phyloP scores from a whole-genome alignment of 2,888 invertebrate species.

The Girardia tigrina region DNA sequence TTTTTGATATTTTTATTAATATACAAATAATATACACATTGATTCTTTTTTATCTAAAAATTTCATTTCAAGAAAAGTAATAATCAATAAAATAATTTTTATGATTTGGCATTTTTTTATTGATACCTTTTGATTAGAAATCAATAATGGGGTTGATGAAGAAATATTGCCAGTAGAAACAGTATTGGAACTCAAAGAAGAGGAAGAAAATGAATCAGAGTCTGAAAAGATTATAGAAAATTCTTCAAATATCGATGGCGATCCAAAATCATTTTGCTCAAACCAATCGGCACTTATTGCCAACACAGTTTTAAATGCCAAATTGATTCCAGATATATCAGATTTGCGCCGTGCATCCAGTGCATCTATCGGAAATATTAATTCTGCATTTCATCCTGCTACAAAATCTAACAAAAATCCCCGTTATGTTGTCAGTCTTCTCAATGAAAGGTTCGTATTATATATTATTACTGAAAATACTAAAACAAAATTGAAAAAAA shows the following conservation, averaged over 20 bases:
- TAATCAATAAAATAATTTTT: no score
- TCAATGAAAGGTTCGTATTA: slow-evolving; percentile 16
- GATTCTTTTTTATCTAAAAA: no score
- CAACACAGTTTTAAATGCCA: neutral
- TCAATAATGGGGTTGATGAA: slow-evolving; percentile 1
- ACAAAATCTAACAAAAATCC: neutral
- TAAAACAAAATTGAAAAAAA: no score
- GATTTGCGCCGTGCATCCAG: slow-evolving; percentile 5
- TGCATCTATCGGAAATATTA: neutral
- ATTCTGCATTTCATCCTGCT: slow-evolving; percentile 7
- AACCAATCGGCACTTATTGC: neutral
- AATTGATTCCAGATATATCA: slow-evolving; percentile 8
- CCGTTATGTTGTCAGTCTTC: neutral
- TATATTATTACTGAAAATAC: no score
- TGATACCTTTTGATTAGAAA: no score
- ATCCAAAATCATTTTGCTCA: slow-evolving; percentile 10
- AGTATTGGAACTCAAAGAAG: neutral
- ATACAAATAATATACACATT: no score
- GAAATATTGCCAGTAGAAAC: neutral
- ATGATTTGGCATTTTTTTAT: no score
- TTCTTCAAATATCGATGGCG: neutral
- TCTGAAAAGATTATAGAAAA: neutral
- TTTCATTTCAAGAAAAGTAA: no score
- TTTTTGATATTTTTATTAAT: no score
- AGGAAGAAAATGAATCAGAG: neutral